Evolutionary conservation across 2,888 invertebrate genomes (phyloP), one percentile per base, ranked within the genome.

Genomic region (Macaria liturata): DNA sequence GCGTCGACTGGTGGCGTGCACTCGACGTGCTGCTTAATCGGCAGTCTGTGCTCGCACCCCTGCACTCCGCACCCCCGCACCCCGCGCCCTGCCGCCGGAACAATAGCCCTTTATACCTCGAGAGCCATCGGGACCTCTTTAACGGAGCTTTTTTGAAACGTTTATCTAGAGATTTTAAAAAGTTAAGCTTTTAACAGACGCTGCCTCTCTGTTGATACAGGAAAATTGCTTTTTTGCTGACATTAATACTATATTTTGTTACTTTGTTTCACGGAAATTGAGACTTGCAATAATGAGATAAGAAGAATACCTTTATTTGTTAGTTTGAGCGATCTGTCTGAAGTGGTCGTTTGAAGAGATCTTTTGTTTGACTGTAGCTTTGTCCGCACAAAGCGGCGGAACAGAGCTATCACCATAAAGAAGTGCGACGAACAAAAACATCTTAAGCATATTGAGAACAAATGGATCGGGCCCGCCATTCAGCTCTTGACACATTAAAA

Each of bases 81-180:
- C 49, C 32, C 48, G 52, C 68, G 65, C 63, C 58, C 65, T 52
- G 66, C 63, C 70, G 64, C 64, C 67, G 59, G 64, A 69, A 76
- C 77, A 77, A 77, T 74, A 66, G 72, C 72, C 71, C 71, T 72
- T 76, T 59, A 64, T 65, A 60, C 57, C 62, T 64, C 44, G 64
- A 73, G 74, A 65, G 68, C 62, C 68, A 68, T 72, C 57, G 43
- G 46, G 39, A 37, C 40, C 61, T 40, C 61, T 58, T 44, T 46
- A 62, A 43, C 49, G 49, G 53, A 57, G 53, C 52, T 53, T 62
- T 58, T 62, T 59, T 59, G 46, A 70, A 71, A 72, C 69, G 72
- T 77, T 77, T 75, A 72, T 73, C 74, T 73, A 73, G 65, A 66
- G 62, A 58, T 65, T 55, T 68, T 68, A 65, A 65, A 70, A 69